A percentile compares a stretch with the other conserved stretches of the same genome.
Evolutionary conservation across 2,888 invertebrate species (phyloP).

Genomic region (Carterocephalus palaemon): DNA sequence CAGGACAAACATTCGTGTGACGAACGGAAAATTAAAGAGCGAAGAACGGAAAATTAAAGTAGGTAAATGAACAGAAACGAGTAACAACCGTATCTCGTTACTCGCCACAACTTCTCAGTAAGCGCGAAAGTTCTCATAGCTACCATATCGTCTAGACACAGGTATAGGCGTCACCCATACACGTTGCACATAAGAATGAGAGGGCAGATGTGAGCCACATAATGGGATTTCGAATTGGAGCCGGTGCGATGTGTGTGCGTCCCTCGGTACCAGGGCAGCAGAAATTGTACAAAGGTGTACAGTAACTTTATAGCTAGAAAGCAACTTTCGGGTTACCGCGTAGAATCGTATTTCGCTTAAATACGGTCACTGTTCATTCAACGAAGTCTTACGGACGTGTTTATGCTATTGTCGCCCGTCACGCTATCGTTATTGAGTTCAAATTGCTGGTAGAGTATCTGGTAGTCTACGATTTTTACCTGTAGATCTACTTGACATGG

Average conservation of each 20-base stretch:
- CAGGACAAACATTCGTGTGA: no score
- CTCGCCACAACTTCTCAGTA: constrained; percentile 30
- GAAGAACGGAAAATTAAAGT: constrained; percentile 14
- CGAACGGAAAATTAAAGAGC: no score
- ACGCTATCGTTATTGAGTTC: background rate
- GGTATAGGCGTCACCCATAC: constrained; percentile 33
- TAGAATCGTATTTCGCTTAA: constrained; percentile 3
- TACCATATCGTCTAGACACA: constrained; percentile 59
- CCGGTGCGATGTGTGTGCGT: constrained; percentile 61
- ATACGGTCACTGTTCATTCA: constrained; percentile 4
- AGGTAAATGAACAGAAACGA: constrained; percentile 9
- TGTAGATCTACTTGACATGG: constrained; percentile 27
- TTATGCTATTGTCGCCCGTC: constrained; percentile 17
- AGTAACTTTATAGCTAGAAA: background rate
- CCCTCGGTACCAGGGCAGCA: constrained; percentile 62
- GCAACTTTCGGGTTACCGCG: background rate
- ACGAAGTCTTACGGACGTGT: constrained; percentile 6
- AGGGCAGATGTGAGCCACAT: constrained; percentile 62
- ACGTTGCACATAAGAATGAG: constrained; percentile 47
- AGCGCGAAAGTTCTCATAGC: constrained; percentile 51
- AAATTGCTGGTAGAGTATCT: constrained; percentile 9
- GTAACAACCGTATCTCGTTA: constrained; percentile 26
- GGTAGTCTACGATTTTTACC: constrained; percentile 30
- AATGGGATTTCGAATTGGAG: constrained; percentile 58
- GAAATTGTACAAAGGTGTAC: constrained; percentile 43